Base-by-base conservation (phyloP, 2,888 invertebrate species). In the Epicampocera succincta region DNA sequence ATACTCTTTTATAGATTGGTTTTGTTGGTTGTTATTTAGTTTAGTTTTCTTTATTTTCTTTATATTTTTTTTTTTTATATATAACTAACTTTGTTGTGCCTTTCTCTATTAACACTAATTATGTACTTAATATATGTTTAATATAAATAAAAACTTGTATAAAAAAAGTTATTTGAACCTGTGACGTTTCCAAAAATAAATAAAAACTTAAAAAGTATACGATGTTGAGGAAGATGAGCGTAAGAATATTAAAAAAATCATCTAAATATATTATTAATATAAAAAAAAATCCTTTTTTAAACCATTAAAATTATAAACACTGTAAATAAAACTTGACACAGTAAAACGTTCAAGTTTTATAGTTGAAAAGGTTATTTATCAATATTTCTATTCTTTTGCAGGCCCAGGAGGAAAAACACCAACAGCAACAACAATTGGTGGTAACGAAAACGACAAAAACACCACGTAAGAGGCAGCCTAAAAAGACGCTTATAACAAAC, bases 391-490 rank as follows among this genome's bases (percentile, higher is more conserved):
- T n/a, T 77, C 68, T 69, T 25, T 88, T 89, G 8, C 86, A 90
- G 90, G 83, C 83, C 46, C 89, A 90, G 83, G 90, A 90, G 76
- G 80, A 84, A 6, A 84, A 75, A 52, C 74, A 76, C 46, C 80
- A 84, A 60, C 80, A 84, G 9, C 84, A 83, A 40, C 80, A 84
- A 38, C 85, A 85, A 48, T 81, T 84, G 44, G 71, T 85, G 40
- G 87, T 89, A 44, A 83, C 89, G 19, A 89, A 89, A 81, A 86
- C 90, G 8, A 88, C 90, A 74, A 90, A 90, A 85, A 89, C 90
- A 46, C 90, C 90, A 61, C 86, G 90, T 6, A 90, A 90, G 85
- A 88, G 90, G 12, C 90, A 90, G 80, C 90, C 90, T 76, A 90
- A 90, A 85, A 90, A 89, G 85, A 89, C 90, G 75, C 86, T 90